These are phyloP conservation scores for Cheilosia scutellata DNA, from an alignment of 2,888 invertebrate genomes.

Conservation along the genomic window DNA sequence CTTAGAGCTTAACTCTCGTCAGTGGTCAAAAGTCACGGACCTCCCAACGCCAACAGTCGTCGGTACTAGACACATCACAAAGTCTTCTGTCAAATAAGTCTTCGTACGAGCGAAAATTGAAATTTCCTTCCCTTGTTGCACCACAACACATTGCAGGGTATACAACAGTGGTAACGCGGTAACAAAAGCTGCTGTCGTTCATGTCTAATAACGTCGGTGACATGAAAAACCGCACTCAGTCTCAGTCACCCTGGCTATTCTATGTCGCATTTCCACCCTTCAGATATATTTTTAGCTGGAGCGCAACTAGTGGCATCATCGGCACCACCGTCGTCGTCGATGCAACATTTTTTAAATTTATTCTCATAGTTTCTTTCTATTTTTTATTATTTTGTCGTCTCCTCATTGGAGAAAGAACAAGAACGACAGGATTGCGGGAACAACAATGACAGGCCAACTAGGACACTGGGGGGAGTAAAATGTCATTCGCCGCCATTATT, in stretches of 20 bases:
- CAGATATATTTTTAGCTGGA: slow-evolving; percentile 26
- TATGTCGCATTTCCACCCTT: not conserved
- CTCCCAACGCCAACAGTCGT: not conserved
- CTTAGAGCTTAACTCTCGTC: slow-evolving; percentile 18
- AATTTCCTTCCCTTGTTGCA: slow-evolving; percentile 36
- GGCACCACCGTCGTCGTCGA: slow-evolving; percentile 3
- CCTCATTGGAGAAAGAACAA: slow-evolving; percentile 21
- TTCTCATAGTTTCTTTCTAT: slow-evolving; percentile 21
- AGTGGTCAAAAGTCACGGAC: slow-evolving; percentile 43
- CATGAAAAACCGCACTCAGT: slow-evolving; percentile 69
- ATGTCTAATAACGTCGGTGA: slow-evolving; percentile 68
- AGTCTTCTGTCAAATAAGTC: slow-evolving; percentile 58
- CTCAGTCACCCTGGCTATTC: slow-evolving; percentile 20
- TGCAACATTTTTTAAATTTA: slow-evolving; percentile 52
- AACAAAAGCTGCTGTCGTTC: slow-evolving; percentile 66
- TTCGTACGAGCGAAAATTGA: slow-evolving; percentile 60
- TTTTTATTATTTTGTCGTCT: slow-evolving; percentile 13
- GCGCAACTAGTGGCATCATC: slow-evolving; percentile 60
- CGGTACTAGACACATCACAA: slow-evolving; percentile 12
- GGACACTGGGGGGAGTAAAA: slow-evolving; percentile 52
- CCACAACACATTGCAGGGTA: slow-evolving; percentile 35
- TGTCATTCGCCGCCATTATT: slow-evolving; percentile 54
- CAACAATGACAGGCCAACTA: slow-evolving; percentile 52
- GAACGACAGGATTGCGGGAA: slow-evolving; percentile 48
- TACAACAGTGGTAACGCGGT: slow-evolving; percentile 56